A percentile compares a stretch with the other conserved stretches of the same genome.
Evolutionary conservation across 2,797 vertebrate species (phyloP).

Genomic region (Dryobates pubescens): DNA sequence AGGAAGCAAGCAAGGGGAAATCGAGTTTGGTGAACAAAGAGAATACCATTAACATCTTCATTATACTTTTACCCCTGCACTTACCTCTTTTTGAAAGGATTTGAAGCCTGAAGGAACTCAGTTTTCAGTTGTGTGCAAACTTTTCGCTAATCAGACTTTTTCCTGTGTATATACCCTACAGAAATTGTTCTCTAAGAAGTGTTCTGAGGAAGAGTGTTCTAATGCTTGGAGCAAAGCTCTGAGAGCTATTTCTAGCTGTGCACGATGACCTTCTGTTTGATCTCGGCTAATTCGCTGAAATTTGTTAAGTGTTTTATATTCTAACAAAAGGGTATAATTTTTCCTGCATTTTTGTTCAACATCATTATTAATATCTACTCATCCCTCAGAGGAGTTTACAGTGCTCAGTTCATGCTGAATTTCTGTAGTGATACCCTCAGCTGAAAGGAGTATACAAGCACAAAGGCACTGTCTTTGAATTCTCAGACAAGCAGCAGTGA

Average conservation of each 20-base stretch:
- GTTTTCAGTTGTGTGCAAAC: not conserved
- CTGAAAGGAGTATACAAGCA: constrained; percentile 4
- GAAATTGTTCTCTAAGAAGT: not conserved
- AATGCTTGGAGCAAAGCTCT: constrained; percentile 28
- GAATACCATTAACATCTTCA: not conserved
- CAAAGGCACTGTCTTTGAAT: not conserved
- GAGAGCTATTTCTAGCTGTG: constrained; percentile 37
- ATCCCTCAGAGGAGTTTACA: constrained; percentile 3
- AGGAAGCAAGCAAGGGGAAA: not conserved
- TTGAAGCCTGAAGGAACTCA: constrained; percentile 24
- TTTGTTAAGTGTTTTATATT: constrained; percentile 5
- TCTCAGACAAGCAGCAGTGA: constrained; percentile 5
- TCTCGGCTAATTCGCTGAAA: constrained; percentile 42
- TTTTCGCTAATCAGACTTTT: not conserved
- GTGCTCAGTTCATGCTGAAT: constrained; percentile 18
- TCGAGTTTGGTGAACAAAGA: not conserved
- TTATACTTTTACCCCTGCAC: constrained; percentile 19
- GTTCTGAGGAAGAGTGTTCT: constrained; percentile 8
- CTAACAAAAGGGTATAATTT: constrained; percentile 46
- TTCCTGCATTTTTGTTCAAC: constrained; percentile 8
- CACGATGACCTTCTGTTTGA: constrained; percentile 42
- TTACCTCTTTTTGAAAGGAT: not conserved
- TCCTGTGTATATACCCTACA: constrained; percentile 17
- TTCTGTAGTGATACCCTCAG: not conserved
- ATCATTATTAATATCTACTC: constrained; percentile 53